Evolutionary conservation across 2,888 invertebrate species (phyloP).

Genomic region (Erebia aethiops): DNA sequence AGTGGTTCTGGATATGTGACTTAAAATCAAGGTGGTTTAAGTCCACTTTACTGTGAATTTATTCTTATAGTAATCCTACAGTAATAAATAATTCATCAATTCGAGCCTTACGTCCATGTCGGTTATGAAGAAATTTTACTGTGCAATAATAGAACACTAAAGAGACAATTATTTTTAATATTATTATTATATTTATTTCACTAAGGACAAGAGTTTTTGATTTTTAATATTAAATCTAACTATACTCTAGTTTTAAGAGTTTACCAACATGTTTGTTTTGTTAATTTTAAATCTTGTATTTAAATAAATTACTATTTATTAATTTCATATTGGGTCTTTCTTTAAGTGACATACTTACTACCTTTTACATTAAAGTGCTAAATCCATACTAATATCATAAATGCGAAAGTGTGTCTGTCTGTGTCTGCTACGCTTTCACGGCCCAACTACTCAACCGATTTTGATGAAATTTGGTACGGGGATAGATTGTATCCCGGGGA

Average conservation of each 20-base stretch:
- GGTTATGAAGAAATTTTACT: slow-evolving; percentile 65
- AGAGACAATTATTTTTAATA: slow-evolving; percentile 40
- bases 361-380: no score
- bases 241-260: slow-evolving; percentile 11
- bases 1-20: no score
- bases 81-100: slow-evolving; percentile 31
- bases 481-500: no score
- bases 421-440: no score
- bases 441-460: no score
- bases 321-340: slow-evolving; percentile 22
- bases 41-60: not conserved
- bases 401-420: no score
- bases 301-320: slow-evolving; percentile 22
- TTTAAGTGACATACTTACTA: not conserved
- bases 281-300: slow-evolving; percentile 24
- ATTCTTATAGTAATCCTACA: no score
- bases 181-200: slow-evolving; percentile 37
- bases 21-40: not conserved
- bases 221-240: slow-evolving; percentile 15
- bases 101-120: slow-evolving; percentile 57
- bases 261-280: slow-evolving; percentile 18
- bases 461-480: no score
- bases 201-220: slow-evolving; percentile 27
- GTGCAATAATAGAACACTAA: slow-evolving; percentile 61
- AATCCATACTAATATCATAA: no score